Conservation (phyloP, 2,797 vertebrate species). For the Thripadectes ignobilis region DNA sequence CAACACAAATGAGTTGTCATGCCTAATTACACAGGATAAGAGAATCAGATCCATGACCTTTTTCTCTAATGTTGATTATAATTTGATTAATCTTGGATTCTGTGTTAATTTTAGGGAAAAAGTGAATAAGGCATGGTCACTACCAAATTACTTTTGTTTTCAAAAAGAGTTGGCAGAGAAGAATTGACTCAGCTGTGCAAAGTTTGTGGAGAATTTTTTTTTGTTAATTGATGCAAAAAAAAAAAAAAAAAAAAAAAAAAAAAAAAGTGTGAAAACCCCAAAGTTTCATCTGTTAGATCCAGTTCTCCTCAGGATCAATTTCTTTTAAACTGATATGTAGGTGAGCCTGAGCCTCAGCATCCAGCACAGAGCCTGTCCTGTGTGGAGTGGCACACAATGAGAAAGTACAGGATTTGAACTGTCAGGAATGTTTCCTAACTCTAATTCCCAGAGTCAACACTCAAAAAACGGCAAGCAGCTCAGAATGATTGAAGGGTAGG, state of each 20-base stretch:
- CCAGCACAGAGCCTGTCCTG: background rate
- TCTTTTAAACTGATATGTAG: background rate
- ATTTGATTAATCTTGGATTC: background rate
- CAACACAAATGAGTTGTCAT: background rate
- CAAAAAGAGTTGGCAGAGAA: background rate
- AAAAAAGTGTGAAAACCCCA: fast-evolving
- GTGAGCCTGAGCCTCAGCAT: background rate
- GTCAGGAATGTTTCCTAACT: background rate
- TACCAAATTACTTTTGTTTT: background rate
- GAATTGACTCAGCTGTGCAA: background rate
- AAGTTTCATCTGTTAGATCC: background rate
- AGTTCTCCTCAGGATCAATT: background rate
- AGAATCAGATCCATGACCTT: background rate
- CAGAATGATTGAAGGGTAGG: background rate
- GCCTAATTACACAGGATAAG: background rate
- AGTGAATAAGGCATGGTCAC: background rate
- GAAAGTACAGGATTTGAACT: background rate
- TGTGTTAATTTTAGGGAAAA: background rate
- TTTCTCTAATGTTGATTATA: background rate
- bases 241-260: background rate
- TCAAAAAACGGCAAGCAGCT: background rate
- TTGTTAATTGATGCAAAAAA: background rate
- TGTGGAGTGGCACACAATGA: background rate
- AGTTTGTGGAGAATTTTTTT: background rate
- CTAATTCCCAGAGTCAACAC: background rate